These are phyloP conservation scores for Zingel zingel DNA, from an alignment of 2,113 vertebrate genomes.

Conservation along the genomic window DNA sequence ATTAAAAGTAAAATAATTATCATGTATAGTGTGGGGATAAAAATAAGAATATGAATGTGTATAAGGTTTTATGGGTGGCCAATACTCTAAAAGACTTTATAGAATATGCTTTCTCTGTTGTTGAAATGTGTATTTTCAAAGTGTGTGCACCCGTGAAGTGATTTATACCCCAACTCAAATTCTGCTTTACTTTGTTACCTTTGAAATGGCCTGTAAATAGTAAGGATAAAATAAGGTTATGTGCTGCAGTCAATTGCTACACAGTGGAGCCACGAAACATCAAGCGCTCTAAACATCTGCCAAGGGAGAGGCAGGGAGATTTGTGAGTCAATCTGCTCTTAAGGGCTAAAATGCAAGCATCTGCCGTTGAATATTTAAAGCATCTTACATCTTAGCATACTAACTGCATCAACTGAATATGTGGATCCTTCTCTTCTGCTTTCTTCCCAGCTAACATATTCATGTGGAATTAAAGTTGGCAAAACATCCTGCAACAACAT, in stretches of 20 bases:
- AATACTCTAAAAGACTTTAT: neutral
- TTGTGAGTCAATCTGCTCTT: constrained; percentile 71
- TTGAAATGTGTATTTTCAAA: neutral
- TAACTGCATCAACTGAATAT: constrained; percentile 42
- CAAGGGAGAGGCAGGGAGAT: constrained; percentile 58
- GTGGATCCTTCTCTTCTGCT: constrained; percentile 27
- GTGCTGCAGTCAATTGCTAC: constrained; percentile 36
- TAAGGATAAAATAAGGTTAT: constrained; percentile 47
- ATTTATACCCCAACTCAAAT: constrained; percentile 14
- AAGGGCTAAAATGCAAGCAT: constrained; percentile 68
- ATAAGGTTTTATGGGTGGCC: neutral
- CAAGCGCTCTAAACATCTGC: constrained; percentile 68
- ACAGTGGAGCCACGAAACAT: constrained; percentile 60
- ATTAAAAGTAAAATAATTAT: neutral
- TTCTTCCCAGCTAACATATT: constrained; percentile 25
- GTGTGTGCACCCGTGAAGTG: neutral
- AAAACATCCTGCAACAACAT: neutral
- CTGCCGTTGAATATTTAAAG: constrained; percentile 73
- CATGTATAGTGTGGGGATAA: too few species aligned
- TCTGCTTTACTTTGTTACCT: constrained; percentile 35
- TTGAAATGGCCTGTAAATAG: constrained; percentile 45
- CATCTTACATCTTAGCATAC: constrained; percentile 48
- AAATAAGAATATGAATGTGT: neutral
- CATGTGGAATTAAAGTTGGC: constrained; percentile 22
- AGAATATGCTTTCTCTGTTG: neutral